Evolutionary conservation across 35 echinoderm and acorn worm genomes (phyloP), one percentile per base, ranked within the genome.

Genomic region (Lytechinus variegatus): DNA sequence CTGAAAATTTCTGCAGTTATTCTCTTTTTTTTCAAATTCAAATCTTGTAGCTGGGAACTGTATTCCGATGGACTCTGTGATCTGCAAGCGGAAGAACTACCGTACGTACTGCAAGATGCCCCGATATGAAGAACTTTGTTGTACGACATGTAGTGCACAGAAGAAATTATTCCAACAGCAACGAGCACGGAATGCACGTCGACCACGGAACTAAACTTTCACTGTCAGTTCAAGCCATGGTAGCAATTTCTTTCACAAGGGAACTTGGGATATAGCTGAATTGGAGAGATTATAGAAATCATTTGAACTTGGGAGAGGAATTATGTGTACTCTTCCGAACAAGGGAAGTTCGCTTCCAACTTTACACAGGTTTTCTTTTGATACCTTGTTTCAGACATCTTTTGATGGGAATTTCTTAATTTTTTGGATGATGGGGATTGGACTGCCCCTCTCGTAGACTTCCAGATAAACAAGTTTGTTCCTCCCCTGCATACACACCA

Each of bases 51-150:
- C 66, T 29, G 55, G 56, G 11, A 91, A 54, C 52, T 96, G 92
- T 89, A 54, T 88, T 27, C 92, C 96, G 0, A 54, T 96, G 87
- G 53, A 96, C 54, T 55, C 92, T 12, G 86, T 94, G 24, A 96
- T 96, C 9, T 96, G 96, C 55, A 87, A 96, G 28, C 92, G n/a
- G 9, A 94, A 96, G n/a, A 54, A 86, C 4, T 96, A 79, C 55
- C 53, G 92, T 11, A 94, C 52, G 16, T 96, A 96, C 96, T 96
- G 96, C 29, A 94, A 94, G 12, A 58, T 96, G 92, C 92, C 92
- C 3, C 60, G 86, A 86, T 96, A 94, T 27, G 66, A 54, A 6
- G 92, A 94, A 14, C 44, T 96, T 54, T 96, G 96, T 60, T 96
- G 96, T 28, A 94, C 92, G 24, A 96, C 96, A 53, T 96, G 96